Base-by-base conservation (phyloP, 2,888 invertebrate species). In the Philereme transversata region DNA sequence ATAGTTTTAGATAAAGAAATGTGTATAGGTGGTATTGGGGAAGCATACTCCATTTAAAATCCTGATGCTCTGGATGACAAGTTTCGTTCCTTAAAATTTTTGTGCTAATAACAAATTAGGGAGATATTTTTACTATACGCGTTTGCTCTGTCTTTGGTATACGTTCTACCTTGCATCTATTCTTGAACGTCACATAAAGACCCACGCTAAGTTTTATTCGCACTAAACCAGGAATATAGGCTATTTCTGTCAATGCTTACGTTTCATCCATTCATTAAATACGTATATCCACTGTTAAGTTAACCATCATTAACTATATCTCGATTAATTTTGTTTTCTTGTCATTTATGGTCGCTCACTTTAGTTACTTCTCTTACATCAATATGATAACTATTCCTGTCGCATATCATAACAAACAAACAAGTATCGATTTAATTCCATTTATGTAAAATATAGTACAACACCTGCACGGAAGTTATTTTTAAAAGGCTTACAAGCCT, bases 381-480 rank as follows among this genome's bases (percentile, higher is more conserved):
- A 22, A 40, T 36, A 34, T 46, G 5, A 40, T 11, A 41, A 38
- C 57, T 51, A 46, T 57, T 57, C 46, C 50, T 38, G 38, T 38
- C 38, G 38, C 8, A 51, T 48, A 33, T 38, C 44, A 40, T 43
- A 50, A 57, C 34, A 8, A 36, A 36, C 41, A 46, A 51, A 51
- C 50, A 52, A 49, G 8, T 47, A 49, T 5, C 10, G 5, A 22
- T 22, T 22, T 22, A 22, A 22, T 22, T 11, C 51, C 45, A 56
- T 60, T 49, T 47, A 56, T 52, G 48, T 51, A 49, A 36, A n/a
- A 57, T 52, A 59, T 22, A 3, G 22, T 22, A 22, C 22, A 22
- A 22, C 55, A 60, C 57, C 60, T 57, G 57, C 10, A 22, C 61
- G 69, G 69, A 68, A 68, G 59, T 58, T 47, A 59, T 57, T 51